Percentiles rank a stretch among this genome's conserved stretches.
Conservation (phyloP, 2,888 invertebrate genomes). For the Candidula unifasciata region DNA sequence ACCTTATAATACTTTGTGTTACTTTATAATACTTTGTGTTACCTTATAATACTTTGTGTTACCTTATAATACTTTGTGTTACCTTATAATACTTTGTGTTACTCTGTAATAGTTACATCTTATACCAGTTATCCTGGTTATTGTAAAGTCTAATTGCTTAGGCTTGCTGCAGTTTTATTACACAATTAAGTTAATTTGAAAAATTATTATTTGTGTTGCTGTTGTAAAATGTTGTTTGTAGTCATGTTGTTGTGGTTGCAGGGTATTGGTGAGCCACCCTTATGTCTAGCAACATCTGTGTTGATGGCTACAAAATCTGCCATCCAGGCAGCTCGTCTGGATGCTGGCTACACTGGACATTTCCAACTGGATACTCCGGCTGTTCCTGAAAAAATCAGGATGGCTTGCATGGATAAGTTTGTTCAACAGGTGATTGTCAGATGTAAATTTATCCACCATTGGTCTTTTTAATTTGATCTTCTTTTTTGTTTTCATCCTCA, state of each 20-base stretch:
- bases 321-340: constrained; percentile 62
- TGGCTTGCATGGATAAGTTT: constrained; percentile 88
- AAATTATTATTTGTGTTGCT: too few species aligned
- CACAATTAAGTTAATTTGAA: too few species aligned
- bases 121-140: too few species aligned
- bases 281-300: constrained; percentile 65
- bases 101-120: too few species aligned
- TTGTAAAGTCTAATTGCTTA: too few species aligned
- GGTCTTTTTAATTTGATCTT: background rate
- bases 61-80: too few species aligned
- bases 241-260: constrained; percentile 37
- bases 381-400: constrained; percentile 90
- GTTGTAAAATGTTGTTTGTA: background rate
- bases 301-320: constrained; percentile 66
- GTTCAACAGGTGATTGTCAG: constrained; percentile 54
- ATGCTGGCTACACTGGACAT: constrained; percentile 58
- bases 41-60: too few species aligned
- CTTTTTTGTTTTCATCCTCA: too few species aligned
- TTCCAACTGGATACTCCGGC: constrained; percentile 88
- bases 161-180: too few species aligned
- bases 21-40: too few species aligned
- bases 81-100: too few species aligned
- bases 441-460: background rate
- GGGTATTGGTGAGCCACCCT: constrained; percentile 71
- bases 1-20: too few species aligned